Evolutionary conservation across 2,113 vertebrate genomes (phyloP), one percentile per base, ranked within the genome.

Genomic region (Dasypus novemcinctus): DNA sequence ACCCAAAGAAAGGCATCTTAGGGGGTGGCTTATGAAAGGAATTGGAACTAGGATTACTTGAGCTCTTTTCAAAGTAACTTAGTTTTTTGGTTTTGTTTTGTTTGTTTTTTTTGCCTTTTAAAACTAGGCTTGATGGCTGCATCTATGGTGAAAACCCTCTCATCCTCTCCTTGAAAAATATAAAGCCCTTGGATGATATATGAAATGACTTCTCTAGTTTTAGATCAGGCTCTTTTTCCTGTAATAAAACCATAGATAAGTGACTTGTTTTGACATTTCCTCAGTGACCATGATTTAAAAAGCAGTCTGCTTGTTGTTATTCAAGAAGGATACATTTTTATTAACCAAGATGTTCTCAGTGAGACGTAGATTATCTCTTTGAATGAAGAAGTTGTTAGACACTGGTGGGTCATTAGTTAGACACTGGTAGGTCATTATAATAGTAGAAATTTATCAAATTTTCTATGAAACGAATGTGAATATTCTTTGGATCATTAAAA

Each of bases 11-110:
- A 95, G 90, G 72, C 90, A 18, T 92, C 15, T 61, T 90, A 96
- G 23, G 52, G 95, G 90, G 93, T 93, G 90, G 87, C 81, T 78
- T 95, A 94, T 71, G 57, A 95, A 43, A 93, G 95, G 66, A 90
- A 87, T 33, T 81, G 46, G 25, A 94, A 29, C 17, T 87, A 85
- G 83, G 54, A 52, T 91, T 72, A 64, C 29, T 41, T 78, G 71
- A 94, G 69, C 38, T 49, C 89, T 91, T 88, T 82, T 41, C 93
- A 46, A 81, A 92, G 80, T 91, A 94, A 92, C 17, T 13, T 82
- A 43, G 72, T 31, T 86, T 93, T 82, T 13, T 9, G 13, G 71
- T 71, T 75, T 57, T 41, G 18, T 63, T 61, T 71, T 57, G 78
- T 91, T 87, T 13, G 27, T 76, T 57, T n/a, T n/a, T 71, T 31